Conservation (phyloP, 2,113 vertebrate species). For the sheep (Ovis aries) region DNA sequence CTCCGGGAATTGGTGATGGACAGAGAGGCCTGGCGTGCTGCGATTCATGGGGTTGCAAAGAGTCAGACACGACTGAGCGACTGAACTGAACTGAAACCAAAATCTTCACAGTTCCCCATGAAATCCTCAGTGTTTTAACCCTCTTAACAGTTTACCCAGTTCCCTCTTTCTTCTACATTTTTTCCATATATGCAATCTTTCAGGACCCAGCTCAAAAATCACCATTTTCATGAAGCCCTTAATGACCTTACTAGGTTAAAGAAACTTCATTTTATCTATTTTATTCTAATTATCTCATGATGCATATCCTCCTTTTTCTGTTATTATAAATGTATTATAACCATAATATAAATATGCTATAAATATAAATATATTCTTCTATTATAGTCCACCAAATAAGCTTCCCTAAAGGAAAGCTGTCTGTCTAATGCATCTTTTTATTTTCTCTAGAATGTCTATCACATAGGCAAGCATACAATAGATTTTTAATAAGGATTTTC, state of each 20-base stretch:
- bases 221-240: not conserved
- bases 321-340: not conserved
- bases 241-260: not conserved
- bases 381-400: not conserved
- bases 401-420: not conserved
- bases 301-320: not conserved
- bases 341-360: not conserved
- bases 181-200: not conserved
- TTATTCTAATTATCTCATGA: not conserved
- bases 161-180: not conserved
- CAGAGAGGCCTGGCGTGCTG: too few relatives aligned
- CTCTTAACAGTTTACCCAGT: not conserved
- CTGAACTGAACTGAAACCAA: not conserved
- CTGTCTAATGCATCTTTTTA: not conserved
- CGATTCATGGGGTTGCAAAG: too few relatives aligned
- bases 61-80: too few relatives aligned
- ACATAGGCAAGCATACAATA: not conserved
- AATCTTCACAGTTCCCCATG: not conserved
- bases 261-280: not conserved
- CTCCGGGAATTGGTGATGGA: too few relatives aligned
- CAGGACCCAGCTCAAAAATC: not conserved
- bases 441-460: not conserved
- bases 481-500: not conserved
- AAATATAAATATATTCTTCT: not conserved
- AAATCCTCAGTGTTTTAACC: not conserved